Percentiles rank a stretch among this genome's conserved stretches.
Conservation (phyloP, 1,140 invertebrate genomes). For the Atopsyche davidsoni region DNA sequence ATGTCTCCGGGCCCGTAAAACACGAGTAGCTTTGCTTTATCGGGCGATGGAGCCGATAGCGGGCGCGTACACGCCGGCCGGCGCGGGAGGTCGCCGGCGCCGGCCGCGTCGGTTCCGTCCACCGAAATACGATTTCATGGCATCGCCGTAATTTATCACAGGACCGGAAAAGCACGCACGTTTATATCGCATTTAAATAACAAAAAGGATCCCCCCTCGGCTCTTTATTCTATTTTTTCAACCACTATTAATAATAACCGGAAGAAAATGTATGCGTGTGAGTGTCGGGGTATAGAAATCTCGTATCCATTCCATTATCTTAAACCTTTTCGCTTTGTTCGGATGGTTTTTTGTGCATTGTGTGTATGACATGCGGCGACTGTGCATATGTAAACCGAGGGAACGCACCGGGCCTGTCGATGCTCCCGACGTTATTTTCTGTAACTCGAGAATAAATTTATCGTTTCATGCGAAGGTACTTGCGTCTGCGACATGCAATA, state of each 20-base stretch:
- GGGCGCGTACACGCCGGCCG: too few species aligned
- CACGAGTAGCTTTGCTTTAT: too few species aligned
- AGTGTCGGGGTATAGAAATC: slow-evolving; percentile 10
- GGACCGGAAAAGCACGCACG: slow-evolving; percentile 23
- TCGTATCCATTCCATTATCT: slow-evolving; percentile 22
- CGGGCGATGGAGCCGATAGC: too few species aligned
- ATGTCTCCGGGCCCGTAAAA: slow-evolving; percentile 18
- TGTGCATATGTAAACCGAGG: slow-evolving; percentile 12
- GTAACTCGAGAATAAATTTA: too few species aligned
- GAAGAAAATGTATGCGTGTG: slow-evolving; percentile 15
- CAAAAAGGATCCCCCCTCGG: slow-evolving; percentile 20
- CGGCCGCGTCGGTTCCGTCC: too few species aligned
- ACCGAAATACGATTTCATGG: slow-evolving; percentile 11
- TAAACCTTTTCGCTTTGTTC: slow-evolving; percentile 19
- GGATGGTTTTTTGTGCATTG: slow-evolving; percentile 18
- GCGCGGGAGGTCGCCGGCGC: too few species aligned
- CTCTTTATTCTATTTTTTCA: slow-evolving; percentile 17
- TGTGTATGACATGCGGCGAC: slow-evolving; percentile 10
- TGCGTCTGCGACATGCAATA: too few species aligned
- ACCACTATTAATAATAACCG: slow-evolving; percentile 22
- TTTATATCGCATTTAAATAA: slow-evolving; percentile 29
- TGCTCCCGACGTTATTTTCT: too few species aligned
- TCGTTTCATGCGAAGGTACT: too few species aligned
- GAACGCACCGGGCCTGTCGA: not conserved
- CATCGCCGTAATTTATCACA: slow-evolving; percentile 24